Evolutionary conservation across 1,140 invertebrate genomes (phyloP), one percentile per base, ranked within the genome.

Genomic region (Neodiprion virginianus): DNA sequence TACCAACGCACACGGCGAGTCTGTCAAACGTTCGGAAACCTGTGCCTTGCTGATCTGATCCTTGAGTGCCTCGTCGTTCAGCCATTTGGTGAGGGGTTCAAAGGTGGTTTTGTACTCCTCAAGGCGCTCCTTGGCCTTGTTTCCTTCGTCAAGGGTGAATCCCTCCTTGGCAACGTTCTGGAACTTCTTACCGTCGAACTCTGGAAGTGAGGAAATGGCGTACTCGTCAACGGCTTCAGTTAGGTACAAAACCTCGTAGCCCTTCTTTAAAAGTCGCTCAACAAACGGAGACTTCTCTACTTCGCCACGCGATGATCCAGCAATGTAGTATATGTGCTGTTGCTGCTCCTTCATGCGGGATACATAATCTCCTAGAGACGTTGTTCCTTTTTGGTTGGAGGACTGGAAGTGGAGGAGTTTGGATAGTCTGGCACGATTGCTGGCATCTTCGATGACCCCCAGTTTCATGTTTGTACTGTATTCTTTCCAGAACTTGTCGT

Each of bases 161-260:
- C 98, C 98, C 90, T 99, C 99, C 88, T 99, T 99, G 75, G 99
- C 99, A 49, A 99, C 96, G 85, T 99, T 99, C 89, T 99, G 98
- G 94, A 99, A 99, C 88, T 99, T 99, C 89, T 99, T 99, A 48
- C 97, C 96, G 82, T 99, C 98, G 88, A 98, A 99, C 88, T 99
- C 98, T n/a, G 99, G 98, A 81, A 99, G 88, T 9, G 97, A 94
- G 67, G 98, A 97, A 73, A 99, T 96, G 78, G 96, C 94, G 88
- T 99, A 99, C 88, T 99, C 98, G 89, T 99, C 99, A 53, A 99
- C 97, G 72, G 99, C 96, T 88, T 99, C 99, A 1, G 94, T 94
- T 12, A 99, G 89, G 83, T 96, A 99, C 12, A 99, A 86, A 67
- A 99, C 97, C 91, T 99, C 99, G 85, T 96, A 99, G 11, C 98